Conservation (phyloP, 2,113 vertebrate species). For the Callocephalon fimbriatum region DNA sequence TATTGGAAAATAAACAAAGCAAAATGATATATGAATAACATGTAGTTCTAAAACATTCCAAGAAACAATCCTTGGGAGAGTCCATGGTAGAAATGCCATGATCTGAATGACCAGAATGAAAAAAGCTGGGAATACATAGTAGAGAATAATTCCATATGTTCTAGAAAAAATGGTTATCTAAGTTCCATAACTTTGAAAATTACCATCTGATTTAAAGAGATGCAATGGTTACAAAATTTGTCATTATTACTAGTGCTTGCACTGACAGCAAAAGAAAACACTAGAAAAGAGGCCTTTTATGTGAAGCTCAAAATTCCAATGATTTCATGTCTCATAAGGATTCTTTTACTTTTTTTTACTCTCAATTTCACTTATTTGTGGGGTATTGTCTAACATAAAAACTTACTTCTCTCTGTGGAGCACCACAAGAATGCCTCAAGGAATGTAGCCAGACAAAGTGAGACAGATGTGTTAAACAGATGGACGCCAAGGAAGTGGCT, state of each 20-base stretch:
- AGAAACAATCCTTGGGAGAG: neutral
- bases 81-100: neutral
- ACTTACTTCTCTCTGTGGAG: neutral
- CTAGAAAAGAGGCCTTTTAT: neutral
- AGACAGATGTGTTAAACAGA: slow-evolving; percentile 32
- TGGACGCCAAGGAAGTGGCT: neutral
- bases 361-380: neutral
- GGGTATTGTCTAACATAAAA: neutral
- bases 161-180: neutral
- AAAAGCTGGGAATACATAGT: neutral
- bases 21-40: neutral
- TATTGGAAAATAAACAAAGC: neutral
- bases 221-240: neutral
- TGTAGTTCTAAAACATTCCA: neutral
- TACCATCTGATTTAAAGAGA: neutral
- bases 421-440: neutral
- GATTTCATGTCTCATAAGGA: neutral
- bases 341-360: neutral
- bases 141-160: neutral
- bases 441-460: neutral
- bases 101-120: neutral
- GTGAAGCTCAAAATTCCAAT: neutral
- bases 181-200: neutral
- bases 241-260: neutral
- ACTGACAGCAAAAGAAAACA: neutral